A percentile compares a stretch with the other conserved stretches of the same genome.
phyloP scores from a whole-genome alignment of 2,888 invertebrate species.

The Hipparchia semele region DNA sequence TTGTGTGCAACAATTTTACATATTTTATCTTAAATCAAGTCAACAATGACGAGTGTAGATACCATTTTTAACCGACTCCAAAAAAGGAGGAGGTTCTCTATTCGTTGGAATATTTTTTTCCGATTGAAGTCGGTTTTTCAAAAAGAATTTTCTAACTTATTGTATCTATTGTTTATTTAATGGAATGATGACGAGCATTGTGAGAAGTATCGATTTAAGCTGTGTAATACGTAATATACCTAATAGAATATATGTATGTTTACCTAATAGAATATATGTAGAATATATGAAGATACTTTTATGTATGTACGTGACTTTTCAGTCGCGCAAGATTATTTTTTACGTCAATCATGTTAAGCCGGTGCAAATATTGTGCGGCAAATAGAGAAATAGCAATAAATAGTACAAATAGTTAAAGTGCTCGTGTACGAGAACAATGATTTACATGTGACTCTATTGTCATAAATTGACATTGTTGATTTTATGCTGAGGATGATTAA shows the following conservation, averaged over 20 bases:
- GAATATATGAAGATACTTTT: constrained; percentile 24
- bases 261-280: neutral
- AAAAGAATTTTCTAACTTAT: too few relatives aligned
- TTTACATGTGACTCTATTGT: constrained; percentile 23
- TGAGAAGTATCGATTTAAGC: too few relatives aligned
- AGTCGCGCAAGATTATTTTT: constrained; percentile 43
- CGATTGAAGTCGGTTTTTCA: too few relatives aligned
- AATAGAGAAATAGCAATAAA: constrained; percentile 17
- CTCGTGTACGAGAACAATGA: neutral
- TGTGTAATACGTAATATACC: too few relatives aligned
- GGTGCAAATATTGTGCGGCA: constrained; percentile 42
- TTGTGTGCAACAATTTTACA: neutral
- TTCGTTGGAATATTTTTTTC: too few relatives aligned
- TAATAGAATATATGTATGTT: too few relatives aligned
- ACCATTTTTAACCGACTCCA: neutral
- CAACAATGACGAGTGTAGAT: neutral
- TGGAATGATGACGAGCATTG: too few relatives aligned
- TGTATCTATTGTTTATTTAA: too few relatives aligned
- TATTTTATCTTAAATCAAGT: constrained; percentile 10
- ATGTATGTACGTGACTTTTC: constrained; percentile 34
- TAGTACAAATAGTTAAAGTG: constrained; percentile 15
- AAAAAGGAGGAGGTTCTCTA: too few relatives aligned
- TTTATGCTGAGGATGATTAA: constrained; percentile 4
- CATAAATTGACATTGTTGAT: constrained; percentile 12
- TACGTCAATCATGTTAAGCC: constrained; percentile 49